Percentiles rank a stretch among this genome's conserved stretches.
Evolutionary conservation across 2,113 vertebrate genomes (phyloP).

Genomic region (Ailuropoda melanoleuca): DNA sequence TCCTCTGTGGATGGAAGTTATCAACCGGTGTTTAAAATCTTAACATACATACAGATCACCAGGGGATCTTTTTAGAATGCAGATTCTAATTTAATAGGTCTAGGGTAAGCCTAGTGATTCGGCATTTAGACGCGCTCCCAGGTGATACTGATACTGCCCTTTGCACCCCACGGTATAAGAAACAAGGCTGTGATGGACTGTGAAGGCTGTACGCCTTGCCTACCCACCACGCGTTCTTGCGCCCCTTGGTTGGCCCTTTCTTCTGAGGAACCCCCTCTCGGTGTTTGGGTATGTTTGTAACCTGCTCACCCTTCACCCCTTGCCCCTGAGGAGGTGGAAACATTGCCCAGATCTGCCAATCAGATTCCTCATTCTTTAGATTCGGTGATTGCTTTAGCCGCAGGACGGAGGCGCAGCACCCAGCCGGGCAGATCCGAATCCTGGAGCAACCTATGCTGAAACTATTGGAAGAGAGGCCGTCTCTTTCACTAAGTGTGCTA

Average conservation of each 20-base stretch:
- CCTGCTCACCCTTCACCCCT: neutral
- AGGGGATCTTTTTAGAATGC: neutral
- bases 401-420: fast-evolving
- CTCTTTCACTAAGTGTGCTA: neutral
- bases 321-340: neutral
- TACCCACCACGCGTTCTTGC: neutral
- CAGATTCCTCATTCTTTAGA: neutral
- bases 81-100: neutral
- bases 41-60: neutral
- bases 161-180: neutral
- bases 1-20: neutral
- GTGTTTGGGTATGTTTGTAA: neutral
- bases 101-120: neutral
- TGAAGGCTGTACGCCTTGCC: neutral
- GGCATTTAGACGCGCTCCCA: neutral
- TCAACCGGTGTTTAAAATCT: neutral
- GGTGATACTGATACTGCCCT: neutral
- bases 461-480: neutral
- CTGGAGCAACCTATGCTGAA: neutral
- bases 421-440: neutral
- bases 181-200: neutral
- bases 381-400: neutral
- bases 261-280: neutral
- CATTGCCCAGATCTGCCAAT: neutral
- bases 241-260: neutral